Conservation (phyloP, 1,140 invertebrate genomes). For the Drosophila littoralis region DNA sequence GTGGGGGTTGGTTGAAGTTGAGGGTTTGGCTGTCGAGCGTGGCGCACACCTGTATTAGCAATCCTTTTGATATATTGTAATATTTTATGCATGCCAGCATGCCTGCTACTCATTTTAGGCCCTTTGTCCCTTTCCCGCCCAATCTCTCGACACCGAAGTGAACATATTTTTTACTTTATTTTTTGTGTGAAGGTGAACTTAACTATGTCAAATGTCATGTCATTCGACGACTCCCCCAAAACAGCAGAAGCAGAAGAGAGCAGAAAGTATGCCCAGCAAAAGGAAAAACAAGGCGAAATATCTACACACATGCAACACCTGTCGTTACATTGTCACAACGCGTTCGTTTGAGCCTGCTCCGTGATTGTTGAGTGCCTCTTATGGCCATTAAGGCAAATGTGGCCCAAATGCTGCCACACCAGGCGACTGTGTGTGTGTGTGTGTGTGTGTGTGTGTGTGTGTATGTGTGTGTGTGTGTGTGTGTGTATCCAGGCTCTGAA, state of each 20-base stretch:
- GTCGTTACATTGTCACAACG: slow-evolving; percentile 45
- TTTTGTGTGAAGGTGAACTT: slow-evolving; percentile 18
- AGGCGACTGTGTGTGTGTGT: neutral
- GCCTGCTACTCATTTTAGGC: slow-evolving; percentile 27
- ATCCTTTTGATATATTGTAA: slow-evolving; percentile 76
- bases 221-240: slow-evolving; percentile 24
- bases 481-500: slow-evolving; percentile 3
- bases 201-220: slow-evolving; percentile 60
- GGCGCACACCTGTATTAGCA: slow-evolving; percentile 53
- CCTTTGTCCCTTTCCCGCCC: too few species aligned
- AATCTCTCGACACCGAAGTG: neutral
- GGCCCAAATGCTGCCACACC: slow-evolving; percentile 16
- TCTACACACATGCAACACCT: slow-evolving; percentile 32
- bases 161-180: slow-evolving; percentile 10
- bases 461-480: neutral
- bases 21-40: slow-evolving; percentile 8
- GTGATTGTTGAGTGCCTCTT: slow-evolving; percentile 49
- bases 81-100: slow-evolving; percentile 58
- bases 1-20: neutral
- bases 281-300: slow-evolving; percentile 7
- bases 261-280: too few species aligned
- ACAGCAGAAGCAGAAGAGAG: too few species aligned
- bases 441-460: neutral
- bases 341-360: slow-evolving; percentile 1
- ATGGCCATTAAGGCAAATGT: slow-evolving; percentile 41